Evolutionary conservation across 1,140 invertebrate genomes (phyloP), one percentile per base, ranked within the genome.

Genomic region (Heterodera schachtii): DNA sequence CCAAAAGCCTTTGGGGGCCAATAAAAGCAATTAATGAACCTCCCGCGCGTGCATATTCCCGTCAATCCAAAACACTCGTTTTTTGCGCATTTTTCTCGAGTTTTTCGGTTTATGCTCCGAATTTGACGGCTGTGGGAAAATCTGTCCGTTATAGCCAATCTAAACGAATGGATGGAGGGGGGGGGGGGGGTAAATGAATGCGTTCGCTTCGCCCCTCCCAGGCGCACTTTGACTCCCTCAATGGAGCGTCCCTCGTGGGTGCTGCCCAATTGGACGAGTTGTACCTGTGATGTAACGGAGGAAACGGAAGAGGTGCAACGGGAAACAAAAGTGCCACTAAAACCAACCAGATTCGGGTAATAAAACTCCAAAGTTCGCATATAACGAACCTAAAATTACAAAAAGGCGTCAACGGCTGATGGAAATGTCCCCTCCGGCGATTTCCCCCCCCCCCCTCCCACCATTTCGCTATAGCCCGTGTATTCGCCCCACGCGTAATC

Each of bases 191-290:
- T n/a, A n/a, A n/a, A n/a, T n/a, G n/a, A n/a, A 69, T n/a, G 64
- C 82, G 74, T 21, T 81, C 19, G n/a, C 16, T 71, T 70, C 8
- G 19, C 60, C n/a, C n/a, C n/a, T n/a, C n/a, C n/a, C n/a, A n/a
- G n/a, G n/a, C n/a, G n/a, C 13, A 88, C 57, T 31, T 75, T 83
- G 57, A 89, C 69, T 31, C 87, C 89, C 67, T 90, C 89, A 69
- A 89, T 90, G 19, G 89, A 86, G 49, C 89, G 73, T 21, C 89
- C 89, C 70, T 89, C 88, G 75, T 90, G 88, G 13, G 88, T 83
- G 4, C 74, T 84, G 13, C 87, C 88, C 66, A 89, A 83, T 52
- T 85, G 75, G 13, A 90, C 80, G 9, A 90, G 71, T 66, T 87
- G 84, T 8, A 87, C 86, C 57, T 60, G 57, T 11, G 9, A 60